Conservation (phyloP, 2,888 invertebrate species). For the Leptopilina drosophilae region DNA sequence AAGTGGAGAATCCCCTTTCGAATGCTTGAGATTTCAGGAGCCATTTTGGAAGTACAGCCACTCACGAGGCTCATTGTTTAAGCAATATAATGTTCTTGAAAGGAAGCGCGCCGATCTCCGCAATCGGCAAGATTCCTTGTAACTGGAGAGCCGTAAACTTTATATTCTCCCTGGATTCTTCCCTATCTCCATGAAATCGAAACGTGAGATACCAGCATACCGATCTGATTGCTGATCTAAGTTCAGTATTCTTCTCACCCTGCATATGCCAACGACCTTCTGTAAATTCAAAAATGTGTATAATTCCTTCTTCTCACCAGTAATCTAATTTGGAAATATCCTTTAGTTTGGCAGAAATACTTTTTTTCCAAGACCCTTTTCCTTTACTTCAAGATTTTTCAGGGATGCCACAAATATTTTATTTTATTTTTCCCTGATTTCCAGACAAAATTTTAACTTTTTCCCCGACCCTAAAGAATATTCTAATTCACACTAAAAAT, state of each 20-base stretch:
- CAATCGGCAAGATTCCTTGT: constrained; percentile 50
- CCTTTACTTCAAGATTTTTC: neutral
- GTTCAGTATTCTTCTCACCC: constrained; percentile 44
- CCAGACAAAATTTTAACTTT: no score
- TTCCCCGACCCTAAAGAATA: no score
- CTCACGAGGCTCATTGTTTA: constrained; percentile 53
- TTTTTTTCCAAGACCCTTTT: neutral
- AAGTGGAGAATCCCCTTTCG: constrained; percentile 42
- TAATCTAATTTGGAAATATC: neutral
- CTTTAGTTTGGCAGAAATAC: no score
- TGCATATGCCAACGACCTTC: constrained; percentile 34
- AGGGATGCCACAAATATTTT: no score
- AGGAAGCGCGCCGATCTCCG: constrained; percentile 35
- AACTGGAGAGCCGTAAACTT: constrained; percentile 39
- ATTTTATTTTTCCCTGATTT: no score
- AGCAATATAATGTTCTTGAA: constrained; percentile 43
- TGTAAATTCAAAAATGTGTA: neutral
- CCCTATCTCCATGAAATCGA: constrained; percentile 37
- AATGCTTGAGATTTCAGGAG: constrained; percentile 57
- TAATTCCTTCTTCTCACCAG: neutral
- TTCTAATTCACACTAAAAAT: no score
- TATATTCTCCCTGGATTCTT: constrained; percentile 35
- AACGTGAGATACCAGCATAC: constrained; percentile 47
- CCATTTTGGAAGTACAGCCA: constrained; percentile 56
- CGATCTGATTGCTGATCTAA: constrained; percentile 43